A percentile compares a stretch with the other conserved stretches of the same genome.
Conservation (phyloP, 2,113 vertebrate genomes). For the Delphinapterus leucas region DNA sequence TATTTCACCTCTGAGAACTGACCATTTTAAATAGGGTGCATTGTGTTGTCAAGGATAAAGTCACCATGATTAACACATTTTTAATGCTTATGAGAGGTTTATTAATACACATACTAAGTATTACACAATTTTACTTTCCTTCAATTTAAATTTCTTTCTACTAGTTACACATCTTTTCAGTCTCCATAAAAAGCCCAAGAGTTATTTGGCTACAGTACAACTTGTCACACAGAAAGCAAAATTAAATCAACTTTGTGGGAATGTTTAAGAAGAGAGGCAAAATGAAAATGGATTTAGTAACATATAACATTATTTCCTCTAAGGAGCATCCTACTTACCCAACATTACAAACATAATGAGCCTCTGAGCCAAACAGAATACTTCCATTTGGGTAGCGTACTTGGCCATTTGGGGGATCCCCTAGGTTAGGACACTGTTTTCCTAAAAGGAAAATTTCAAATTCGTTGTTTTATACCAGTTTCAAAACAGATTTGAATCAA, state of each 20-base stretch:
- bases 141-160: not conserved
- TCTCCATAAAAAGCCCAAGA: not conserved
- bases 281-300: not conserved
- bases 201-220: not conserved
- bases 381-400: rapidly evolving
- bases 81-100: not conserved
- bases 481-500: conserved; percentile 4
- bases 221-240: not conserved
- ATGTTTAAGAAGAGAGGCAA: not conserved
- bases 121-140: not conserved
- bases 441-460: conserved; percentile 13
- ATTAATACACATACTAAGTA: not conserved
- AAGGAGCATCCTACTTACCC: conserved; percentile 80
- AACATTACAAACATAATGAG: conserved; percentile 59
- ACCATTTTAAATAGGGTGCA: not conserved
- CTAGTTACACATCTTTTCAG: not conserved
- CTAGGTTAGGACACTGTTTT: not conserved
- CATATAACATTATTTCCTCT: not conserved
- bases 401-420: not conserved
- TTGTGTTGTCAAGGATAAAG: not conserved
- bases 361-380: conserved; percentile 49
- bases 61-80: not conserved
- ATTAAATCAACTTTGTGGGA: not conserved
- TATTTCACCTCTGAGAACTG: not conserved
- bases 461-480: not conserved